Evolutionary conservation across 2,888 invertebrate genomes (phyloP).

Genomic region (Phengaris alcon): DNA sequence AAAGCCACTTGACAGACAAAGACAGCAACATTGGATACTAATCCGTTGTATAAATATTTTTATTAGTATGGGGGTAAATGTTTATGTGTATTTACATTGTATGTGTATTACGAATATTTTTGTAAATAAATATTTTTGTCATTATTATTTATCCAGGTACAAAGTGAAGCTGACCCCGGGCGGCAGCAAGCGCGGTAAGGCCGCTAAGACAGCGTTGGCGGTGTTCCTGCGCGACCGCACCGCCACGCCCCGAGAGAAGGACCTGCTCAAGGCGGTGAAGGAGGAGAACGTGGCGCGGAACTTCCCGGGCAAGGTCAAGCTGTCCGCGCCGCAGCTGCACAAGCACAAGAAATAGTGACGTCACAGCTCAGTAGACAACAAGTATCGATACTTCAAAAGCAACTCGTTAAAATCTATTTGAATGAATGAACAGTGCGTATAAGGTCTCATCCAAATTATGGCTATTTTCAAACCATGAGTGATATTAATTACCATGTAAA

Average conservation of each 20-base stretch:
- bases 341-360: slow-evolving; percentile 76
- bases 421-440: background rate
- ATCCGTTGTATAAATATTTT: too few relatives aligned
- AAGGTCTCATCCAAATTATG: background rate
- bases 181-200: slow-evolving; percentile 95
- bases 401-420: too few relatives aligned
- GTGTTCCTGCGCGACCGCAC: slow-evolving; percentile 92
- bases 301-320: slow-evolving; percentile 97
- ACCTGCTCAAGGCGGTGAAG: slow-evolving; percentile 93
- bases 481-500: slow-evolving; percentile 5
- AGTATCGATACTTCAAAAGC: too few relatives aligned
- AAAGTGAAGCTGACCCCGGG: slow-evolving; percentile 98
- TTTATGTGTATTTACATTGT: too few relatives aligned
- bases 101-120: too few relatives aligned
- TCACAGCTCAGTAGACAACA: background rate
- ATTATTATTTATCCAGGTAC: slow-evolving; percentile 78
- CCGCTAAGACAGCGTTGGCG: slow-evolving; percentile 92
- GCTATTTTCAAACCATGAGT: background rate
- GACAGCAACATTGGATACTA: too few relatives aligned
- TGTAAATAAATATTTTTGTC: too few relatives aligned
- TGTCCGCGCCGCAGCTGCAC: slow-evolving; percentile 91
- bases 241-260: slow-evolving; percentile 88
- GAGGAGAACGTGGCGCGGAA: slow-evolving; percentile 95
- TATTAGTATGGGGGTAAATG: too few relatives aligned
- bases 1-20: too few relatives aligned